phyloP scores from a whole-genome alignment of 2,113 vertebrate genomes.

The Stomatorhinus ivindoensis region DNA sequence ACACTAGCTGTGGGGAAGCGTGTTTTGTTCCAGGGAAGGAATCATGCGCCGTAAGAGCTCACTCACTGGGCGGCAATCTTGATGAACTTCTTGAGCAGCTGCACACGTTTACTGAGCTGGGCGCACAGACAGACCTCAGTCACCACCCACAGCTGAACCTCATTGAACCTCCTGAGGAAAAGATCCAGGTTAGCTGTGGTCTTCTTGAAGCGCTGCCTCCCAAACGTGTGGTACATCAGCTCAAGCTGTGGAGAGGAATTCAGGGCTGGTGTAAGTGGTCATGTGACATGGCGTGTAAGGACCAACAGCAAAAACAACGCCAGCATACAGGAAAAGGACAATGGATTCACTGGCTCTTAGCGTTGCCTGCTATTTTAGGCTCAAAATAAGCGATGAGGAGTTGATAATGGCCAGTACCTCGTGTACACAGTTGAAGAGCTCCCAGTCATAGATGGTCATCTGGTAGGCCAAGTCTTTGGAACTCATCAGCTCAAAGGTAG shows the following conservation, averaged over 20 bases:
- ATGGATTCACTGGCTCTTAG: background rate
- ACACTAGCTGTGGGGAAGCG: background rate
- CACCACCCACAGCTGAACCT: slow-evolving; percentile 97
- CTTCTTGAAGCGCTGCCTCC: slow-evolving; percentile 86
- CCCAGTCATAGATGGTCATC: slow-evolving; percentile 95
- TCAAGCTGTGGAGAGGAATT: slow-evolving; percentile 69
- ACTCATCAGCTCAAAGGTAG: slow-evolving; percentile 95
- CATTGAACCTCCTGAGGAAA: slow-evolving; percentile 93
- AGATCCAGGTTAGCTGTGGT: slow-evolving; percentile 92
- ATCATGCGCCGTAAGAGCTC: slow-evolving; percentile 5
- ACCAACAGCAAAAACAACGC: background rate
- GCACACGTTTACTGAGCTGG: slow-evolving; percentile 93
- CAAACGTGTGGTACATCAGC: slow-evolving; percentile 92
- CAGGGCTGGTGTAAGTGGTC: background rate
- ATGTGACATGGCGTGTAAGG: background rate
- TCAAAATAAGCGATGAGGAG: background rate
- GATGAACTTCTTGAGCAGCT: slow-evolving; percentile 97
- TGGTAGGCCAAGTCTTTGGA: slow-evolving; percentile 95
- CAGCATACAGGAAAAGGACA: background rate
- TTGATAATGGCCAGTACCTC: slow-evolving; percentile 62
- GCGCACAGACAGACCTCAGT: slow-evolving; percentile 89
- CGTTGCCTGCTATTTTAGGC: background rate
- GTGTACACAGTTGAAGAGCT: slow-evolving; percentile 95
- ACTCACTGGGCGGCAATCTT: slow-evolving; percentile 98
- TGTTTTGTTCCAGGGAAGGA: too few relatives aligned